Evolutionary conservation across 2,113 vertebrate species (phyloP).

Genomic region (Hystrix cristata): DNA sequence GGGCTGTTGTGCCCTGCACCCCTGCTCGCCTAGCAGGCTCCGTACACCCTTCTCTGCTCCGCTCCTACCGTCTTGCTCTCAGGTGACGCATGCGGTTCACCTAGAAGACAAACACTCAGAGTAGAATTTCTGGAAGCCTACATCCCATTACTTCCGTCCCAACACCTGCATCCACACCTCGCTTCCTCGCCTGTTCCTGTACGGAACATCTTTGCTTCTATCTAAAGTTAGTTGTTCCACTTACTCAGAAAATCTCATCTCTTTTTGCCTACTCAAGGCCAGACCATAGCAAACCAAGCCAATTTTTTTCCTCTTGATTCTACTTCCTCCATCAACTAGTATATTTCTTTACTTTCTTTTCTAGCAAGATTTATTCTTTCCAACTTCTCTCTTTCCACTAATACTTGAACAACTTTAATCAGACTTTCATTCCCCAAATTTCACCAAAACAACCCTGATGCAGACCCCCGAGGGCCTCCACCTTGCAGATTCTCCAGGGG

Average conservation of each 20-base stretch:
- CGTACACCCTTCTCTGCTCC: not conserved
- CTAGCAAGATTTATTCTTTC: not conserved
- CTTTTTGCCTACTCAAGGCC: not conserved
- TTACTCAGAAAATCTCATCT: not conserved
- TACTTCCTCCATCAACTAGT: not conserved
- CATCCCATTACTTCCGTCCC: not conserved
- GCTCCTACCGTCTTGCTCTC: not conserved
- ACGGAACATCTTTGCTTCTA: not conserved
- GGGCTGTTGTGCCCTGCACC: not conserved
- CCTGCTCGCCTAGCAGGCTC: not conserved
- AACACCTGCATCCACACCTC: not conserved
- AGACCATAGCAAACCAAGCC: not conserved
- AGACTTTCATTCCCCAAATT: not conserved
- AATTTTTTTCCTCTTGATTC: not conserved
- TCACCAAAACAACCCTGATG: not conserved
- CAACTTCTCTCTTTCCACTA: not conserved
- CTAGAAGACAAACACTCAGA: not conserved
- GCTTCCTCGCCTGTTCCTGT: not conserved
- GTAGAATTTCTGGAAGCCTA: slow-evolving; percentile 49
- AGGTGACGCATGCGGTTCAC: not conserved
- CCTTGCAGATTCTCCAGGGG: not conserved
- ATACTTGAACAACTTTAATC: not conserved
- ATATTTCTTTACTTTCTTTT: not conserved
- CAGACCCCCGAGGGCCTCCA: not conserved
- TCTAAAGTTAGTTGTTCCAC: not conserved